Percentiles rank a stretch among this genome's conserved stretches.
Evolutionary conservation across 2,797 vertebrate genomes (phyloP).

Genomic region (Clarias fuscus): DNA sequence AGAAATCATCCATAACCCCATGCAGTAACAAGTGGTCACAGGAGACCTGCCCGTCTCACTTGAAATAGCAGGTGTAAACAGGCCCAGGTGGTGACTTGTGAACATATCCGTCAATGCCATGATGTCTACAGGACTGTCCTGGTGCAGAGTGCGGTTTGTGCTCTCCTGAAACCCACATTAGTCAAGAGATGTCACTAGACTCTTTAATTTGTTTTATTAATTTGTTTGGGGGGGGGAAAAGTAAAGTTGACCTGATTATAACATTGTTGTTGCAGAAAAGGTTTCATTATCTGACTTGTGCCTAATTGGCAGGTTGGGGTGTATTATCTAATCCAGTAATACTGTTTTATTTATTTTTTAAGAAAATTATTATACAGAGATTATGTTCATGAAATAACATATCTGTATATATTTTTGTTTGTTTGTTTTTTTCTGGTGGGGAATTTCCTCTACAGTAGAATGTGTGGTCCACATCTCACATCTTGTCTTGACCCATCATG

Average conservation of each 20-base stretch:
- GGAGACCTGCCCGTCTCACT: neutral
- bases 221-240: neutral
- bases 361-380: neutral
- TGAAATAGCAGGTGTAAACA: neutral
- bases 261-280: neutral
- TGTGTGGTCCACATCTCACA: neutral
- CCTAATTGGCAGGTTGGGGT: neutral
- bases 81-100: neutral
- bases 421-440: neutral
- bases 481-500: too few relatives aligned
- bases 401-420: too few relatives aligned
- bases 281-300: neutral
- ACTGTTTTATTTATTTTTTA: neutral
- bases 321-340: neutral
- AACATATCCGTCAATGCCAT: too few relatives aligned
- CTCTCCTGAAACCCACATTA: neutral
- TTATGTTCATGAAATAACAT: neutral
- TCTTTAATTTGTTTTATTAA: too few relatives aligned
- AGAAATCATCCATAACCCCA: neutral
- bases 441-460: neutral
- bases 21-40: neutral
- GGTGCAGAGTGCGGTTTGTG: neutral
- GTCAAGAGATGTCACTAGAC: too few relatives aligned
- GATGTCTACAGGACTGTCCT: neutral
- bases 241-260: neutral